Conservation (phyloP, 1,140 invertebrate species). For the Drosophila santomea region DNA sequence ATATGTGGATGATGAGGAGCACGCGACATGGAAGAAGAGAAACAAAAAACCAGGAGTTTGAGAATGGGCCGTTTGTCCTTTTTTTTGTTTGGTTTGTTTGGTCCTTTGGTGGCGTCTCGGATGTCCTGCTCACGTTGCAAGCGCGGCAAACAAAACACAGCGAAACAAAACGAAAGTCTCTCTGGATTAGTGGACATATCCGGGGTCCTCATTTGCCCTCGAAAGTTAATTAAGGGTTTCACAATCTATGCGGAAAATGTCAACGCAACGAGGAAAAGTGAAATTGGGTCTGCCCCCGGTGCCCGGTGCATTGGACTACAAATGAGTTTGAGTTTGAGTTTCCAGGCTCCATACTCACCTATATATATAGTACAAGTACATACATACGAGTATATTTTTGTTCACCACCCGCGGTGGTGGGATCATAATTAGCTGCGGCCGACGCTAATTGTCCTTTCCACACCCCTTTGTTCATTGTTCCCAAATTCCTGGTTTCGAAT, state of each 20-base stretch:
- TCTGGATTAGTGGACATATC: constrained; percentile 42
- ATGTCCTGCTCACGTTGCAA: constrained; percentile 62
- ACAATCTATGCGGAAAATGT: constrained; percentile 61
- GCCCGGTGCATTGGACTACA: constrained; percentile 52
- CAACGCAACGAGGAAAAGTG: constrained; percentile 48
- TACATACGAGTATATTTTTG: background rate
- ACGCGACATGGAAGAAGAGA: constrained; percentile 42
- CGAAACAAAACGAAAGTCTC: constrained; percentile 22
- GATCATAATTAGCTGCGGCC: constrained; percentile 74
- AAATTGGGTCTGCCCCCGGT: constrained; percentile 30
- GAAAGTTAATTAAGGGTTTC: constrained; percentile 82
- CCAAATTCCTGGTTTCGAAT: background rate
- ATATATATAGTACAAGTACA: background rate
- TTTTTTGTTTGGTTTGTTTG: constrained; percentile 24
- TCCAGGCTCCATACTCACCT: background rate
- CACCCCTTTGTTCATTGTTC: constrained; percentile 4
- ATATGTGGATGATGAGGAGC: constrained; percentile 19
- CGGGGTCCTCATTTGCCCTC: constrained; percentile 31
- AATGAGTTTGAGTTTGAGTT: constrained; percentile 16
- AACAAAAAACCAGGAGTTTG: constrained; percentile 10
- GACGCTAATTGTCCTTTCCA: constrained; percentile 61
- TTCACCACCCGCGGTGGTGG: constrained; percentile 53
- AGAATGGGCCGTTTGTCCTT: constrained; percentile 1
- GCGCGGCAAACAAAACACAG: constrained; percentile 28
- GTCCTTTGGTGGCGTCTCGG: constrained; percentile 40